Evolutionary conservation across 2,113 vertebrate genomes (phyloP).

Genomic region (Cephalopholis sonnerati): DNA sequence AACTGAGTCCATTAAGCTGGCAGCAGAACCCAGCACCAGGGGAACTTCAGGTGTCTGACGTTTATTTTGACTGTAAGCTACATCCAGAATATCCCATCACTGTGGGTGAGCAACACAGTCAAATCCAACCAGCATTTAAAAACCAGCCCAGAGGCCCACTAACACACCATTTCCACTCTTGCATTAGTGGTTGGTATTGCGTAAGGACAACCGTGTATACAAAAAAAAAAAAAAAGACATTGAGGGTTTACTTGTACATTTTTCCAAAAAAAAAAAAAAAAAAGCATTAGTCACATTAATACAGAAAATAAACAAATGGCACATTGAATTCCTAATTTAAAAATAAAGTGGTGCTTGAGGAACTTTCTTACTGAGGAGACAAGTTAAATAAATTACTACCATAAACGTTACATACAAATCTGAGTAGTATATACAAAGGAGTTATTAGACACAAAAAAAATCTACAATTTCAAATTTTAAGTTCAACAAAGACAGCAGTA

Average conservation of each 20-base stretch:
- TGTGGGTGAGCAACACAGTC: conserved; percentile 28
- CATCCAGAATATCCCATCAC: conserved; percentile 21
- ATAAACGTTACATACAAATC: conserved; percentile 88
- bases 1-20: no score
- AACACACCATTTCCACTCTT: conserved; percentile 41
- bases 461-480: conserved; percentile 81
- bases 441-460: conserved; percentile 82
- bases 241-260: conserved; percentile 75
- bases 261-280: conserved; percentile 63
- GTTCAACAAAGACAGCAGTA: conserved; percentile 80
- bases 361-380: conserved; percentile 82
- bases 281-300: conserved; percentile 85
- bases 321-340: conserved; percentile 85
- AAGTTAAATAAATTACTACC: conserved; percentile 90
- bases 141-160: conserved; percentile 22
- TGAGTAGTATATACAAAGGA: conserved; percentile 88
- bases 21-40: conserved; percentile 24
- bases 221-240: conserved; percentile 54
- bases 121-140: conserved; percentile 41
- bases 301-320: conserved; percentile 87
- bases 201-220: conserved; percentile 62
- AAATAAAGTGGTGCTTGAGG: conserved; percentile 82
- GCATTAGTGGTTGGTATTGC: conserved; percentile 28
- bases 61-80: conserved; percentile 45
- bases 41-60: not conserved